Base-by-base conservation (phyloP, 2,113 vertebrate species). In the Daubentonia madagascariensis region DNA sequence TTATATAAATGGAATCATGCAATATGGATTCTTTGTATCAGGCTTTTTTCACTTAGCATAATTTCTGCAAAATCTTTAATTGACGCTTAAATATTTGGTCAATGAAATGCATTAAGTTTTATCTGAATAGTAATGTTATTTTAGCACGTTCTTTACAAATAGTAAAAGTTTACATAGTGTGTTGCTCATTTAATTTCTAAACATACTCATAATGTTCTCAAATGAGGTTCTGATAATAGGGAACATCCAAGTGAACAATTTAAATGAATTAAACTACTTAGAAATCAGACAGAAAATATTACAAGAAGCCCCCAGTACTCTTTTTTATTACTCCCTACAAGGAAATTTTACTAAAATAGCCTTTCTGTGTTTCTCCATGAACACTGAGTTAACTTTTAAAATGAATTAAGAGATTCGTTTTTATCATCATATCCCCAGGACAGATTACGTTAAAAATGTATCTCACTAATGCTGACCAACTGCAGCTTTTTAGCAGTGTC, bases 351-450 rank as follows among this genome's bases (percentile, higher is more conserved):
- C n/a, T 84, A 88, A 94, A 78, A 92, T 76, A 67, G 28, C 32
- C 18, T 57, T 30, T 30, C 7, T 54, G 13, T 43, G 4, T 85
- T 84, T 96, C 85, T 35, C 76, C 8, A 9, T 37, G 32, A 89
- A 86, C 23, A 76, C n/a, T 28, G 52, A 89, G 25, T 57, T 96
- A 76, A 79, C 70, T 89, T 96, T 79, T 50, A 45, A 92, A 93
- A 48, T 37, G 40, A 94, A 95, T 87, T 48, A 40, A 78, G 91
- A 92, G 12, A n/a, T 68, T 70, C 95, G 20, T 76, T 50, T 94
- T 95, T 84, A 63, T 91, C 35, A 22, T 65, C 57, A 7, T n/a
- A 17, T 81, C 30, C 79, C 32, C 37, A 52, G 23, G 40, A 3
- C 30, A 18, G 23, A 92, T 87, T 86, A 52, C 23, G 50, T 90